phyloP scores from a whole-genome alignment of 2,888 invertebrate species.

The Amiota mariae region DNA sequence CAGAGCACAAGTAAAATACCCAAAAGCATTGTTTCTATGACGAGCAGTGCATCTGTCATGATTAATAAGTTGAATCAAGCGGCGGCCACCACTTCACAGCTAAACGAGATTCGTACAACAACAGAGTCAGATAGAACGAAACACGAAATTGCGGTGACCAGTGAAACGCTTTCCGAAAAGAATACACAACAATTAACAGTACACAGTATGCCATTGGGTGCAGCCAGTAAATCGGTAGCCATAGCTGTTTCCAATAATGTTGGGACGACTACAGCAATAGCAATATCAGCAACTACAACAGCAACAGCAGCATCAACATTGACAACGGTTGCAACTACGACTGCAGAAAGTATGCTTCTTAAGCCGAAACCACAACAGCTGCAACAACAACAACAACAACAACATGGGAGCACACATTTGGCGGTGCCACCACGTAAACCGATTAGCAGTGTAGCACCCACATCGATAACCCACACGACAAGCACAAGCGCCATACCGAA shows the following conservation, averaged over 20 bases:
- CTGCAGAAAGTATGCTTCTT: slow-evolving; percentile 35
- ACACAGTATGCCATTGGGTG: slow-evolving; percentile 76
- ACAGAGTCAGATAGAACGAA: slow-evolving; percentile 49
- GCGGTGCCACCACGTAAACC: slow-evolving; percentile 81
- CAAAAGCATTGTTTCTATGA: slow-evolving; percentile 56
- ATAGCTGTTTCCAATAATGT: slow-evolving; percentile 63
- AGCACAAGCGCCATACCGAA: slow-evolving; percentile 65
- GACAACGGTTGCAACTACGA: slow-evolving; percentile 29
- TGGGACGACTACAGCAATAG: slow-evolving; percentile 33
- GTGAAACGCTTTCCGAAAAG: slow-evolving; percentile 65
- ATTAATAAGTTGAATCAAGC: slow-evolving; percentile 62
- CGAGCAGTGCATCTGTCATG: slow-evolving; percentile 55
- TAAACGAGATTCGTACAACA: slow-evolving; percentile 34
- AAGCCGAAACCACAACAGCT: slow-evolving; percentile 50
- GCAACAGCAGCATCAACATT: slow-evolving; percentile 36
- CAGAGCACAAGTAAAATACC: slow-evolving; percentile 60
- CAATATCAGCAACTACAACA: slow-evolving; percentile 26
- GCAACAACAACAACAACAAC: slow-evolving; percentile 37
- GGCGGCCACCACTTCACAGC: slow-evolving; percentile 30
- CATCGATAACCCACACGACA: slow-evolving; percentile 75
- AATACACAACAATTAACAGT: slow-evolving; percentile 75
- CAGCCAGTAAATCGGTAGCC: slow-evolving; percentile 72
- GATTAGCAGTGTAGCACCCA: slow-evolving; percentile 89
- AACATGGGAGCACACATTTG: slow-evolving; percentile 56
- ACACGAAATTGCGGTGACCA: slow-evolving; percentile 66